Evolutionary conservation across 2,113 vertebrate genomes (phyloP), one percentile per base, ranked within the genome.

Genomic region (Zapornia atra): DNA sequence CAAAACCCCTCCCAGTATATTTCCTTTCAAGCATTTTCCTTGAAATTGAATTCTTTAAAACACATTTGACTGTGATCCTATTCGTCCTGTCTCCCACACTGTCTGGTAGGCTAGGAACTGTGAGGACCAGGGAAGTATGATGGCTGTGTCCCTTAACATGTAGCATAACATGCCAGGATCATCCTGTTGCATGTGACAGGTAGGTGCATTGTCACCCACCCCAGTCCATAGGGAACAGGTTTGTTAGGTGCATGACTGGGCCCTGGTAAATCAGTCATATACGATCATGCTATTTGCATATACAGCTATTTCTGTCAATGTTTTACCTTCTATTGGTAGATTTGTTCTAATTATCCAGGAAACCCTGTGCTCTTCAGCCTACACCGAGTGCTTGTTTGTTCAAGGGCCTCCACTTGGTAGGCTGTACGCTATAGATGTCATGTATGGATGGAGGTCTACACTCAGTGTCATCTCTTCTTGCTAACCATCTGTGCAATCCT

Each of bases 51-150:
- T 51, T 56, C 80, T 4, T 72, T 25, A 31, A 71, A 84, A 36
- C 11, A 18, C 3, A 3, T 61, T 85, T 66, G 7, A 2, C 48
- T 75, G 13, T 71, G n/a, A 51, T 34, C 12, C 9, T 22, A 15
- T 57, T 79, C 11, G 60, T n/a, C 31, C 10, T 59, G 3, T 34
- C 17, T 90, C n/a, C 42, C 40, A 65, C 10, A 50, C 3, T 70
- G 1, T 21, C 12, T 40, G 9, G 9, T 53, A 15, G 31, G 6
- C 42, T 50, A 34, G 48, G 36, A 31, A 29, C 46, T 1, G 0
- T 17, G 17, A 76, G 22, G 11, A 38, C 4, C 9, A 72, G 69
- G 31, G 15, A 15, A 26, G 9, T 16, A 8, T 31, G 48, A 28
- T 12, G 38, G 5, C 36, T 88, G n/a, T 54, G 28, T 51, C n/a